Base-by-base conservation (phyloP, 2,113 vertebrate genomes). In the Trinectes maculatus region DNA sequence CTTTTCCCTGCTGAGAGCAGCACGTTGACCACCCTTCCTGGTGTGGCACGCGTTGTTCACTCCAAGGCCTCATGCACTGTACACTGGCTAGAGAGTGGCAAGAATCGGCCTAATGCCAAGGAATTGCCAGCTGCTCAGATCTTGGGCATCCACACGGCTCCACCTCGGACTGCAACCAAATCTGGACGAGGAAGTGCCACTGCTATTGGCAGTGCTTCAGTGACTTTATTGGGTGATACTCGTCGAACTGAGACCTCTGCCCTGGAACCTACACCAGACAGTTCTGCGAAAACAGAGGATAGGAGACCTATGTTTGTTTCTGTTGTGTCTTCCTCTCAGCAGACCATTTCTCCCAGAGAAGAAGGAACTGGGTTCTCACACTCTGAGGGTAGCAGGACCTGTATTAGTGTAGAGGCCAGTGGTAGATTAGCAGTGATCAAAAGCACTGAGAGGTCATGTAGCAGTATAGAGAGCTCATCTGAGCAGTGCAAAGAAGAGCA, bases 41-140 rank as follows among this genome's bases (percentile, higher is more conserved):
- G 95, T 0, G 97, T 99, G 71, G 96, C 98, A 19, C 94, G 96
- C 0, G 96, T 99, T 11, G 97, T 98, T 3, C 98, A 99, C 91
- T 99, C 97, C 60, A 99, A 98, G 80, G 97, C 97, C 71, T 97
- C 95, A 73, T 99, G 98, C 79, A 99, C 97, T 0, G 98, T 99
- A 48, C 96, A 99, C 78, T 99, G 98, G 98, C 94, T 96, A 58
- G 97, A 99, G 86, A 96, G 93, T 0, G 95, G 96, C 64, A 94
- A 95, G 67, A 95, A 89, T 85, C 95, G 95, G 54, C 94, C 95
- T 13, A 95, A 90, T 3, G 59, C 93, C 0, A 96, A 94, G 83
- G 98, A 99, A 33, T 69, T 98, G 1, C 96, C 96, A 4, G 92
- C 96, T 6, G 93, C 95, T 6, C 98, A 99, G 87, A 99, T 99